Percentiles rank a stretch among this genome's conserved stretches.
Evolutionary conservation across 1,140 invertebrate genomes (phyloP).

Genomic region (Zaprionus camerounensis): DNA sequence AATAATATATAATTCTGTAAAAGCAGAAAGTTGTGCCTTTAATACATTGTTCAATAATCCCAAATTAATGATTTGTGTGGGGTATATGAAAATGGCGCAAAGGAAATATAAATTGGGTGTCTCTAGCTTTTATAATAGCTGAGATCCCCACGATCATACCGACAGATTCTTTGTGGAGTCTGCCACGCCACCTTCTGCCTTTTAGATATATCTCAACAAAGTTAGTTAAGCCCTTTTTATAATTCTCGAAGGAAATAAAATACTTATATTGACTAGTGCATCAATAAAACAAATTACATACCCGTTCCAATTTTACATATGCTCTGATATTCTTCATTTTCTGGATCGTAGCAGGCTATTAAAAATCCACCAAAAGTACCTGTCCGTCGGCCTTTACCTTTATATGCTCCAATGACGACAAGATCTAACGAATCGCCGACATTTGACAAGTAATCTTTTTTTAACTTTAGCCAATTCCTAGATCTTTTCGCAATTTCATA

Average conservation of each 20-base stretch:
- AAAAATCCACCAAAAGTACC: slow-evolving; percentile 98
- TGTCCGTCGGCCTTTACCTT: slow-evolving; percentile 96
- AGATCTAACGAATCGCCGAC: slow-evolving; percentile 96
- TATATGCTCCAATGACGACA: slow-evolving; percentile 98
- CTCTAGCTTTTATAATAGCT: no score
- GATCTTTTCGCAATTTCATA: slow-evolving; percentile 99
- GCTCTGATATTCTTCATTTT: slow-evolving; percentile 96
- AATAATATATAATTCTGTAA: no score
- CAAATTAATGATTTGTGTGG: no score
- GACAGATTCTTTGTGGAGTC: no score
- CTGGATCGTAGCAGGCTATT: slow-evolving; percentile 97
- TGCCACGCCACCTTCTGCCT: no score
- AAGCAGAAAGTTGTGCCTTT: no score
- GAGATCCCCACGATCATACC: no score
- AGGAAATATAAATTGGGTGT: no score
- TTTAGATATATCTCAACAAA: no score
- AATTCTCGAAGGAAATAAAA: not conserved
- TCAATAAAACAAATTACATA: slow-evolving; percentile 9
- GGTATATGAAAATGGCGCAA: no score
- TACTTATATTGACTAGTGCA: not conserved
- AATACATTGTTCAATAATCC: no score
- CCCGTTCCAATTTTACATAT: slow-evolving; percentile 97
- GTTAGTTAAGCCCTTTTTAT: no score
- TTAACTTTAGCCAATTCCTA: slow-evolving; percentile 98
- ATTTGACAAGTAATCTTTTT: slow-evolving; percentile 98